Evolutionary conservation across 2,797 vertebrate species (phyloP), one percentile per base, ranked within the genome.

Genomic region (Ctenopoma kingsleyae): DNA sequence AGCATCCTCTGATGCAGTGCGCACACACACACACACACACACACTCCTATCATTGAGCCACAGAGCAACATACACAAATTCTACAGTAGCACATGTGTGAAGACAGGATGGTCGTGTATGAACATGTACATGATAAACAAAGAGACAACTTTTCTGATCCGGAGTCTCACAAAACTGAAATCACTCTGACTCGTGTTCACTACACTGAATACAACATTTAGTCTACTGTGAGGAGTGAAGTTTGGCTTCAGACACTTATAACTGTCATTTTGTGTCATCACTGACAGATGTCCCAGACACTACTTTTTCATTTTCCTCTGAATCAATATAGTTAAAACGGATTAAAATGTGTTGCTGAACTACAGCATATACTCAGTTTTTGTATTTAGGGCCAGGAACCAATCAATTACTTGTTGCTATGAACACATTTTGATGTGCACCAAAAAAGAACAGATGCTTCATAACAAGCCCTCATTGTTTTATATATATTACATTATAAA

Each of bases 1-100:
- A 91, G 90, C 92, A 93, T 93, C 89, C 86, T 88, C 74, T 76
- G 64, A 89, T 71, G 80, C 56, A 53, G 55, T 25, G 16, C 68
- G 58, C 73, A 74, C 57, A 62, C 74, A 73, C 73, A 75, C 57
- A 65, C 58, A 67, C 67, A 80, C 63, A 59, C 82, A 79, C 71
- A 76, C 71, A 60, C 60, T 63, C 75, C 30, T 68, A 43, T 81
- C 68, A 56, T 35, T 69, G 12, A 55, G 58, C 52, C 66, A 65
- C 46, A 11, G 40, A 77, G 58, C 52, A 12, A 58, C 84, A 83
- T 85, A 81, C 84, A 78, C 32, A 50, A 68, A 90, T 87, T 86
- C 87, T 76, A 83, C 83, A 78, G 83, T 74, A 64, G 86, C 84
- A 60, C 86, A 78, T 76, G 74, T 68, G 56, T 70, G 67, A 69